A percentile compares a stretch with the other conserved stretches of the same genome.
These are phyloP conservation scores for Hydrotaea diabolus DNA, from an alignment of 2,888 invertebrate species.

Conservation along the genomic window DNA sequence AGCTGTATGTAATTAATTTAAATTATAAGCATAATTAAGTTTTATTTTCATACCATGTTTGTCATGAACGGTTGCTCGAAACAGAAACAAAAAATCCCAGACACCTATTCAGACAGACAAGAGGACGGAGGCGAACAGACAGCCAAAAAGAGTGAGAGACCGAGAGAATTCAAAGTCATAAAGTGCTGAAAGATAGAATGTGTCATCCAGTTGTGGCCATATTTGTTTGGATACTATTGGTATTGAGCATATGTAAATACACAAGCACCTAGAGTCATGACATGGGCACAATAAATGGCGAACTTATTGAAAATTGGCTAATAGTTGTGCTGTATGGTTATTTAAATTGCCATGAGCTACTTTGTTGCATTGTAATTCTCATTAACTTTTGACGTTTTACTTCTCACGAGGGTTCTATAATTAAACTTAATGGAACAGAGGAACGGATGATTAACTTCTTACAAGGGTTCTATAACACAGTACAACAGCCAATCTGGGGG, in stretches of 20 bases:
- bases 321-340: background rate
- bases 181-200: background rate
- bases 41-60: conserved; percentile 53
- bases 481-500: too few species aligned
- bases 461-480: too few species aligned
- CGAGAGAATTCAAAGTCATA: background rate
- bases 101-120: background rate
- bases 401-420: too few species aligned
- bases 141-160: too few species aligned
- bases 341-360: background rate
- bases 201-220: background rate
- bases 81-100: background rate
- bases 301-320: background rate
- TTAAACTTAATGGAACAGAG: too few species aligned
- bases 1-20: conserved; percentile 50
- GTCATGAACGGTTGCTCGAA: conserved; percentile 22
- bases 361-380: too few species aligned
- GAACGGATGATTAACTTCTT: too few species aligned
- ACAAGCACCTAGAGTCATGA: too few species aligned
- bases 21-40: conserved; percentile 53
- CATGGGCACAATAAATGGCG: background rate
- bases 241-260: background rate
- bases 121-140: too few species aligned
- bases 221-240: background rate
- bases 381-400: too few species aligned